A percentile compares a stretch with the other conserved stretches of the same genome.
Evolutionary conservation across 2,888 invertebrate genomes (phyloP).

Genomic region (Nomada fabriciana): DNA sequence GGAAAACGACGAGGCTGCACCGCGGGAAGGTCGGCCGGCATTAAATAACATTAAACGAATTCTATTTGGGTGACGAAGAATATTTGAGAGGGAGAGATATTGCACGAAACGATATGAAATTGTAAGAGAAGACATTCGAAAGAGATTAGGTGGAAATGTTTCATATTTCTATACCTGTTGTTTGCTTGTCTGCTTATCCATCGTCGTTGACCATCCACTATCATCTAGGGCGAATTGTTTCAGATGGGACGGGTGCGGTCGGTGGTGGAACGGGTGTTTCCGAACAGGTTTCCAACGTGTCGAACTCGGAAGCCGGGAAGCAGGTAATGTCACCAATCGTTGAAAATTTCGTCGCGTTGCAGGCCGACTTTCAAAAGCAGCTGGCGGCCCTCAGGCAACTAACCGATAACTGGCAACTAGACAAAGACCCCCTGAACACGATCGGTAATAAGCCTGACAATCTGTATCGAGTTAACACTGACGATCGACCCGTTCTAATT

Average conservation of each 20-base stretch:
- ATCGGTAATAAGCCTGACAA: conserved; percentile 75
- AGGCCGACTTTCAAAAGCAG: conserved; percentile 80
- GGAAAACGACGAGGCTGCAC: conserved; percentile 88
- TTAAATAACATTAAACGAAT: conserved; percentile 1
- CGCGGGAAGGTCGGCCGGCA: conserved; percentile 76
- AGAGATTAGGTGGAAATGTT: no score
- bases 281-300: conserved; percentile 75
- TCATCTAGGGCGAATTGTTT: conserved; percentile 12
- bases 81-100: no score
- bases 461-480: conserved; percentile 72
- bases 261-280: conserved; percentile 73
- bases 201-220: not conserved
- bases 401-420: conserved; percentile 77
- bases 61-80: no score
- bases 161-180: no score
- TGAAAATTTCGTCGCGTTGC: conserved; percentile 80
- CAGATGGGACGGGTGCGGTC: conserved; percentile 77
- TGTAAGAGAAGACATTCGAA: no score
- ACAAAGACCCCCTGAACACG: conserved; percentile 68
- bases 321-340: conserved; percentile 82
- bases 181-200: no score
- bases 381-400: conserved; percentile 76
- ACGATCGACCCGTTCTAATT: conserved; percentile 62
- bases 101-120: no score
- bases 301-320: conserved; percentile 80